Evolutionary conservation across 2,888 invertebrate species (phyloP), one percentile per base, ranked within the genome.

Genomic region (Xestoiulus laeticollis): DNA sequence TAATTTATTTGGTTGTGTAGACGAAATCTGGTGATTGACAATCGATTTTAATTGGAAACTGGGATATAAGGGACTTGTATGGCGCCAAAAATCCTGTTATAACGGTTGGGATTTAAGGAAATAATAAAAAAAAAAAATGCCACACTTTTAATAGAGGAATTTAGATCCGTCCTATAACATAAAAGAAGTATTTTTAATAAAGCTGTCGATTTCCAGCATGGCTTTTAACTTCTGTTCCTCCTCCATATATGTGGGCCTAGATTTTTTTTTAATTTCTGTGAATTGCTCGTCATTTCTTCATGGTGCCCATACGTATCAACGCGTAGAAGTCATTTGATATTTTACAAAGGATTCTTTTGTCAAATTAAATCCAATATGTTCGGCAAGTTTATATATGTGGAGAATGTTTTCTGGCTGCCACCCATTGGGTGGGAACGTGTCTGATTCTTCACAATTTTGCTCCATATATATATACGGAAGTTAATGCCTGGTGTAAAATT

Each of bases 211-310:
- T 48, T 48, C 48, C 48, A 48, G 48, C 48, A 19, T 48, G 48
- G 19, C 48, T 48, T 48, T 48, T 48, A 48, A 48, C 48, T 48
- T 4, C 48, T 48, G 48, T 48, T 48, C 14, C 48, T 48, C 48
- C 48, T 48, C 48, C 48, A 48, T 48, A 82, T 48, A 48, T 48
- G 48, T 48, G 48, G 16, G 48, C 48, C 48, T 4, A 14, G 48
- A 8, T 48, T 48, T 48, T 48, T 68, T 82, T 82, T 30, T 82
- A 82, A 26, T 32, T 32, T 26, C 26, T 82, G 32, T n/a, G 82
- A 82, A 82, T 82, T 82, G 82, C n/a, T 82, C 82, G 82, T 82
- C 32, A 82, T 82, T 82, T 82, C 82, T 82, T 32, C 82, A 12
- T n/a, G 14, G 10, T 16, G 32, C 82, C 82, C 19, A 78, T 78